A percentile compares a stretch with the other conserved stretches of the same genome.
These are phyloP conservation scores for Morelia viridis DNA, from an alignment of 2,797 vertebrate species.

Conservation along the genomic window DNA sequence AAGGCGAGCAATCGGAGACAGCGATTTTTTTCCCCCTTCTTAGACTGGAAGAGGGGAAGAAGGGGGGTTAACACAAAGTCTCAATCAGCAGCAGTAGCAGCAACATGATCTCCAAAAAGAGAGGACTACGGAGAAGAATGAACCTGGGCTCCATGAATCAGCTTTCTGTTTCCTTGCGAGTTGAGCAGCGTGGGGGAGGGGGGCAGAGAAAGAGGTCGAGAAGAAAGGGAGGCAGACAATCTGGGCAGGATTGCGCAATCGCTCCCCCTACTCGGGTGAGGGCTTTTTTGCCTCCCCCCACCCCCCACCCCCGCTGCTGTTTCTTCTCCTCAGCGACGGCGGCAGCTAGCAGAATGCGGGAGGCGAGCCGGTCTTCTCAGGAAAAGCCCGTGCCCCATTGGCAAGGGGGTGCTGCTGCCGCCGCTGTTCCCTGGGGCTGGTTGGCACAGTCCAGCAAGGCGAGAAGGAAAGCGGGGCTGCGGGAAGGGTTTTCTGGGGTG, in stretches of 20 bases:
- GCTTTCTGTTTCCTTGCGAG: slow-evolving; percentile 66
- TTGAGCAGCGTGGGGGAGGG: slow-evolving; percentile 24
- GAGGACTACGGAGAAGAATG: slow-evolving; percentile 51
- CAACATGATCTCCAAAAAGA: slow-evolving; percentile 66
- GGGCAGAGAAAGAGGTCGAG: slow-evolving; percentile 6
- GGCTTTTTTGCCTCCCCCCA: not conserved
- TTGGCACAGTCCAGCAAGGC: slow-evolving; percentile 37
- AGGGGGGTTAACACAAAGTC: slow-evolving; percentile 53
- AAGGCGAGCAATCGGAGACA: slow-evolving; percentile 50
- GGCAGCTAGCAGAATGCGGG: slow-evolving; percentile 33
- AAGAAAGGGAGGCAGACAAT: slow-evolving; percentile 10
- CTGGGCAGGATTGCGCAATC: slow-evolving; percentile 64
- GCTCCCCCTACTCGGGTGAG: slow-evolving; percentile 50
- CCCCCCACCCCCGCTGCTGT: not conserved
- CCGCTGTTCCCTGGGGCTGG: not conserved
- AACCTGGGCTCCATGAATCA: slow-evolving; percentile 76
- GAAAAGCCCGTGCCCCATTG: slow-evolving; percentile 11
- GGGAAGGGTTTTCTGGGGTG: not conserved
- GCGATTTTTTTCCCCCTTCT: slow-evolving; percentile 34
- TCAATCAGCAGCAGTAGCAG: slow-evolving; percentile 54
- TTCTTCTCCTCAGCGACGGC: slow-evolving; percentile 13
- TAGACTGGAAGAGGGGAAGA: slow-evolving; percentile 50
- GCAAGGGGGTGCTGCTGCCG: not conserved
- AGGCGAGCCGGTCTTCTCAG: slow-evolving; percentile 36
- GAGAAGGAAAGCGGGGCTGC: slow-evolving; percentile 23